A percentile compares a stretch with the other conserved stretches of the same genome.
Evolutionary conservation across 2,797 vertebrate genomes (phyloP).

Genomic region (Micropoecilia bifurca): DNA sequence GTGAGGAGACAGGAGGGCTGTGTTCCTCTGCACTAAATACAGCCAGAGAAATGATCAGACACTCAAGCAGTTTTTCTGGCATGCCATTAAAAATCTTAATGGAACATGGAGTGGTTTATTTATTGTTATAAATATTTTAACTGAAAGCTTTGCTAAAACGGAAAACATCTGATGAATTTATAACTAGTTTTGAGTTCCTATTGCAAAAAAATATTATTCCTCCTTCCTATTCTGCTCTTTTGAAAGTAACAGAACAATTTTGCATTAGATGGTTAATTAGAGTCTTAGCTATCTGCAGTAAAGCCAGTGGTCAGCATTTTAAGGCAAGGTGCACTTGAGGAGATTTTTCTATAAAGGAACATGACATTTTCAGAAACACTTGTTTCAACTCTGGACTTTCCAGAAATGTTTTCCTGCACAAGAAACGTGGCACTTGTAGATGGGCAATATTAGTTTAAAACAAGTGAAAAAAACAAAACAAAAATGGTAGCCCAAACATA

Average conservation of each 20-base stretch:
- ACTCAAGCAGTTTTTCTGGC: not conserved
- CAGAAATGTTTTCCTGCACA: not conserved
- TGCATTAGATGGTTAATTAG: not conserved
- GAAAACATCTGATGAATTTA: not conserved
- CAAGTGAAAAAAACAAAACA: not conserved
- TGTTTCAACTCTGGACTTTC: not conserved
- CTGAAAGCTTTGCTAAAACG: not conserved
- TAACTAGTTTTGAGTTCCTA: not conserved
- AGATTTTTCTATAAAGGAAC: not conserved
- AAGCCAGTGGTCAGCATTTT: not conserved
- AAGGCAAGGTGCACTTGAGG: not conserved
- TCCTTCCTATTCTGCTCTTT: not conserved
- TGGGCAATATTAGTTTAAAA: not conserved
- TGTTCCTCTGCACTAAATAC: not conserved
- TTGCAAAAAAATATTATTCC: not conserved
- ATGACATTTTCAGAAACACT: not conserved
- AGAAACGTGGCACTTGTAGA: not conserved
- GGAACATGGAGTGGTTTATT: not conserved
- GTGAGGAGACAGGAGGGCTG: not conserved
- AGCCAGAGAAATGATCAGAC: not conserved
- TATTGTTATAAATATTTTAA: not conserved
- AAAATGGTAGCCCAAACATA: too few relatives aligned
- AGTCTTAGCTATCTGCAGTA: not conserved
- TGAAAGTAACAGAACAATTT: not conserved
- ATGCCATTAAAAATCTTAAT: not conserved